Evolutionary conservation across 2,888 invertebrate species (phyloP).

Genomic region (Tetheella fluctuosa): DNA sequence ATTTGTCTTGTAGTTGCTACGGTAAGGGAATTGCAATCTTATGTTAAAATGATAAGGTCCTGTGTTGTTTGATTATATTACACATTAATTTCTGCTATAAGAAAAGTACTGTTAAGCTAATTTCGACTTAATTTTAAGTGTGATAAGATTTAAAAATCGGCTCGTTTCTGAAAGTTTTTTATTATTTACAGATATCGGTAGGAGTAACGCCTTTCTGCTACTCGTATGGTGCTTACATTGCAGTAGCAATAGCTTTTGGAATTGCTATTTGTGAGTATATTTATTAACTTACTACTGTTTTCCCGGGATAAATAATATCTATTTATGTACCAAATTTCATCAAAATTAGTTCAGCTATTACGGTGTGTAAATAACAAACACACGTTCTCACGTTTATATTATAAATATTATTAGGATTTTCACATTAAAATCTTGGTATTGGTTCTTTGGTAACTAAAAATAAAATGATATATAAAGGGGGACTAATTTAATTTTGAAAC

Average conservation of each 20-base stretch:
- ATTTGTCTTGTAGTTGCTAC: constrained; percentile 96
- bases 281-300: constrained; percentile 3
- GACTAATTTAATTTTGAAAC: too few species aligned
- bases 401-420: too few species aligned
- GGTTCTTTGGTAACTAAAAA: too few species aligned
- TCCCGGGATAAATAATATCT: too few species aligned
- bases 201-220: constrained; percentile 93
- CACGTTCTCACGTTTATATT: too few species aligned
- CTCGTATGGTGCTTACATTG: constrained; percentile 89
- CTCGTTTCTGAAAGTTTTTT: neutral
- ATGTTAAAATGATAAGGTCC: neutral
- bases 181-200: constrained; percentile 84
- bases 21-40: constrained; percentile 58
- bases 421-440: too few species aligned
- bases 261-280: constrained; percentile 92
- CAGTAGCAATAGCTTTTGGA: constrained; percentile 94
- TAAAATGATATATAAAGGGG: too few species aligned
- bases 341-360: too few species aligned
- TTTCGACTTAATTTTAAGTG: neutral
- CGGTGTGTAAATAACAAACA: too few species aligned
- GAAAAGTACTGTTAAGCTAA: neutral
- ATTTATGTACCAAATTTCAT: too few species aligned
- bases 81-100: neutral
- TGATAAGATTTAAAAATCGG: neutral
- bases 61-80: neutral